Percentiles rank a stretch among this genome's conserved stretches.
Evolutionary conservation across 2,888 invertebrate species (phyloP).

Genomic region (Perdita meconis): DNA sequence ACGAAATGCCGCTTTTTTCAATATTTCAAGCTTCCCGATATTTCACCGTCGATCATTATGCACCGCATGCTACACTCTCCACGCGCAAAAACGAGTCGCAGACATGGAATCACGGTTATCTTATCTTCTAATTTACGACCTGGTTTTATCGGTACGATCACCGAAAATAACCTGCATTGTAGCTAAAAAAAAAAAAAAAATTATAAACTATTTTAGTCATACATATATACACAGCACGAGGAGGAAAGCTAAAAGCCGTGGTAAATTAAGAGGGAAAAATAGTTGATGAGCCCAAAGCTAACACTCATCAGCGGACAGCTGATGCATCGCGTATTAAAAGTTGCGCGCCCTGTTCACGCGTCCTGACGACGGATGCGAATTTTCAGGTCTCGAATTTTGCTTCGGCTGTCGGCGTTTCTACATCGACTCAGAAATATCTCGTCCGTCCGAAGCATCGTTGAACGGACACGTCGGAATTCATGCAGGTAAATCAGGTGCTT

Average conservation of each 20-base stretch:
- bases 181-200: too few species aligned
- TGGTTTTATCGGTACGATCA: too few species aligned
- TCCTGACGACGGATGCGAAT: not conserved
- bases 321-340: constrained; percentile 73
- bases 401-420: not conserved
- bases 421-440: not conserved
- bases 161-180: too few species aligned
- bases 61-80: too few species aligned
- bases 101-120: too few species aligned
- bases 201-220: too few species aligned
- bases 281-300: not conserved
- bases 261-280: too few species aligned
- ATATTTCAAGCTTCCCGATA: not conserved
- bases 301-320: not conserved
- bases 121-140: too few species aligned
- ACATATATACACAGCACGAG: too few species aligned
- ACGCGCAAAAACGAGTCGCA: too few species aligned
- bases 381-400: not conserved
- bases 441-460: not conserved
- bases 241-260: too few species aligned
- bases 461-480: not conserved
- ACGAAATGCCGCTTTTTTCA: not conserved
- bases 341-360: constrained; percentile 59
- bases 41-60: not conserved
- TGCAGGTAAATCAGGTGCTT: not conserved